phyloP scores from a whole-genome alignment of 1,140 invertebrate genomes.

The Drosophila setifemur region DNA sequence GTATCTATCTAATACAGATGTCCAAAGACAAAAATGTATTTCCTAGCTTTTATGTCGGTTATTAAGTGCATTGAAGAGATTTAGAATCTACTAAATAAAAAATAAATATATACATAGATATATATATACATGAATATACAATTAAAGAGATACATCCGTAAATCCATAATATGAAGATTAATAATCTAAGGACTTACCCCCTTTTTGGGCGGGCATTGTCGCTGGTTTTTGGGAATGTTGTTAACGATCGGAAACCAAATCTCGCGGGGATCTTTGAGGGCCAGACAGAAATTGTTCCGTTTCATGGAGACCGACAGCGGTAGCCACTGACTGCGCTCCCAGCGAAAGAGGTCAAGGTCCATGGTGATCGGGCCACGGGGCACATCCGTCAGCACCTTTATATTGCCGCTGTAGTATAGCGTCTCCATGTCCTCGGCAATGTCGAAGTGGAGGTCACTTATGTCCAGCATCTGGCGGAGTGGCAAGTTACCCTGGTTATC shows the following conservation, averaged over 20 bases:
- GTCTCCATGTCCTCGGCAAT: conserved; percentile 38
- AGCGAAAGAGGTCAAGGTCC: conserved; percentile 26
- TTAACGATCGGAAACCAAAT: conserved; percentile 20
- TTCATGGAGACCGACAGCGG: conserved; percentile 18
- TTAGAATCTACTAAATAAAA: neutral
- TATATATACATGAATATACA: no score
- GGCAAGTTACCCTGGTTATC: conserved; percentile 17
- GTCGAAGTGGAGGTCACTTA: neutral
- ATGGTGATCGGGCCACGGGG: conserved; percentile 11
- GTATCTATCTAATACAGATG: no score
- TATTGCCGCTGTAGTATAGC: conserved; percentile 14
- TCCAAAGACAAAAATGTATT: no score
- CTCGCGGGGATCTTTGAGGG: conserved; percentile 34
- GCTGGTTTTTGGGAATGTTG: conserved; percentile 7
- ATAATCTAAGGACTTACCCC: conserved; percentile 30
- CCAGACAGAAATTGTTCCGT: conserved; percentile 27
- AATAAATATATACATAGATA: no score
- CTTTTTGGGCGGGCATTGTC: conserved; percentile 38
- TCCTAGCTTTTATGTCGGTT: no score
- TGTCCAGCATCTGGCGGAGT: conserved; percentile 25
- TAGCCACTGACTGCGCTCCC: conserved; percentile 39
- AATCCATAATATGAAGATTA: no score
- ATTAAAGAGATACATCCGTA: no score
- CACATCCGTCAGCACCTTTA: conserved; percentile 6
- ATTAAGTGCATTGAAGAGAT: no score